Conservation (phyloP, 2,113 vertebrate genomes). For the Petroica traversi region DNA sequence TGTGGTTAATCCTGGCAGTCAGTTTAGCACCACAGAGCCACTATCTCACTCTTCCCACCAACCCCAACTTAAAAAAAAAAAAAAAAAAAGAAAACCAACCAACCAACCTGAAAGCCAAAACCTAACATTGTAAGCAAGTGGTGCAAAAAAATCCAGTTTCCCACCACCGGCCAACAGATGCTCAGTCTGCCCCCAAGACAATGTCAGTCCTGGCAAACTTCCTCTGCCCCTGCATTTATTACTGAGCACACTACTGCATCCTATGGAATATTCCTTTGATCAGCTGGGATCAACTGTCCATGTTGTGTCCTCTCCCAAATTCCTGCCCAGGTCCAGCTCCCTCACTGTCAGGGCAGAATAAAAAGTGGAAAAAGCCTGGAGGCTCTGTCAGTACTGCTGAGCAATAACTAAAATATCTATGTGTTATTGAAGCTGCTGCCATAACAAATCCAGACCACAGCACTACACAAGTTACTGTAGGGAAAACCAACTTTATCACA, state of each 20-base stretch:
- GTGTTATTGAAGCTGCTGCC: background rate
- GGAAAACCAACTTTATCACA: background rate
- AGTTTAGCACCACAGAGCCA: background rate
- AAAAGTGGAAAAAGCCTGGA: background rate
- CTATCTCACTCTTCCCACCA: background rate
- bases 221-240: background rate
- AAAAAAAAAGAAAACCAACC: no score
- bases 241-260: background rate
- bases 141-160: background rate
- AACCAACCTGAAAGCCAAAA: background rate
- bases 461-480: background rate
- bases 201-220: background rate
- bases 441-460: background rate
- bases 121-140: background rate
- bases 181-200: background rate
- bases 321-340: background rate
- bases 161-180: background rate
- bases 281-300: fast-evolving
- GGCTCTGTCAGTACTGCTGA: background rate
- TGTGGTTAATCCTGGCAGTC: background rate
- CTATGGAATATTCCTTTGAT: background rate
- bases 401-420: fast-evolving
- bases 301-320: fast-evolving
- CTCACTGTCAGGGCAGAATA: background rate
- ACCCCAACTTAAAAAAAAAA: background rate